These are phyloP conservation scores for Microdon myrmicae DNA, from an alignment of 2,888 invertebrate genomes.

Conservation along the genomic window DNA sequence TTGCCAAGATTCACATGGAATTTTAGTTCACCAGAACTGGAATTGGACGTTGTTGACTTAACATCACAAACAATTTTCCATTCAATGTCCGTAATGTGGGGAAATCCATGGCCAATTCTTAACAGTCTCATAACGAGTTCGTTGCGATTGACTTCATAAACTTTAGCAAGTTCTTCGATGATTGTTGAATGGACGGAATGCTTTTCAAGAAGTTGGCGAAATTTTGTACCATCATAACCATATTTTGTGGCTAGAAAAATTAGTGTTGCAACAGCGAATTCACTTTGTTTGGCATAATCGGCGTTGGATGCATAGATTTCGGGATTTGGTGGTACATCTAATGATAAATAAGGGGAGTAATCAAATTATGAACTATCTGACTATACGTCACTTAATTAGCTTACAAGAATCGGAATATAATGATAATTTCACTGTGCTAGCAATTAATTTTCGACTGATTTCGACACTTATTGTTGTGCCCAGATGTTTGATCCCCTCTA, in stretches of 20 bases:
- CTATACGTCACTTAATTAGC: slow-evolving; percentile 15
- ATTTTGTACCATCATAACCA: slow-evolving; percentile 56
- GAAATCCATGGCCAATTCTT: slow-evolving; percentile 61
- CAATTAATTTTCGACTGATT: slow-evolving; percentile 61
- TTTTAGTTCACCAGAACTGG: slow-evolving; percentile 59
- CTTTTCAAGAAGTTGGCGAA: slow-evolving; percentile 60
- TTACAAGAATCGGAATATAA: slow-evolving; percentile 65
- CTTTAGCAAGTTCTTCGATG: slow-evolving; percentile 60
- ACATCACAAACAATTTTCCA: slow-evolving; percentile 65
- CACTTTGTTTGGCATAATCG: slow-evolving; percentile 64
- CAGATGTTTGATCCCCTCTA: slow-evolving; percentile 61
- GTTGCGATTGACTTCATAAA: slow-evolving; percentile 62
- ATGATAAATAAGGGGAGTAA: not conserved
- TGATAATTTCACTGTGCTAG: slow-evolving; percentile 63
- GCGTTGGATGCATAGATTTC: slow-evolving; percentile 65
- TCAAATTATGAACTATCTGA: slow-evolving; percentile 1
- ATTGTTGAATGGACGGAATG: slow-evolving; percentile 55
- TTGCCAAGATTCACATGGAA: slow-evolving; percentile 64
- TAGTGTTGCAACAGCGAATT: slow-evolving; percentile 63
- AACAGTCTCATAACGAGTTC: slow-evolving; percentile 61
- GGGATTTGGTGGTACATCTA: slow-evolving; percentile 65
- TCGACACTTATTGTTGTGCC: slow-evolving; percentile 58
- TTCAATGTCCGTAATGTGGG: slow-evolving; percentile 64
- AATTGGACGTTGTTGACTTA: slow-evolving; percentile 62
- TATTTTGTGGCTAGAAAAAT: slow-evolving; percentile 62